Base-by-base conservation (phyloP, 2,888 invertebrate species). In the Dicycla oo region DNA sequence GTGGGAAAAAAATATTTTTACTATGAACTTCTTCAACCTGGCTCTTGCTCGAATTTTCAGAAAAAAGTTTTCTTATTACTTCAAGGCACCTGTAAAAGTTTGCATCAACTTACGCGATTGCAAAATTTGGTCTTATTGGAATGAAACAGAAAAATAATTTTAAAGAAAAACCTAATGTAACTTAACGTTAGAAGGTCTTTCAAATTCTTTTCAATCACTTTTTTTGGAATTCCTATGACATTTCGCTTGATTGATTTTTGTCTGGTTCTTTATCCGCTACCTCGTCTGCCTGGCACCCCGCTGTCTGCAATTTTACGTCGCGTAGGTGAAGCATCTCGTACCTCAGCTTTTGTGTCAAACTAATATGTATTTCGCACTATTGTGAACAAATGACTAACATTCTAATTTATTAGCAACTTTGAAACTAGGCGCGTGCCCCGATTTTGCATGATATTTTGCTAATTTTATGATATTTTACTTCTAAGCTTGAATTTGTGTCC, bases 351-450 rank as follows among this genome's bases (percentile, higher is more conserved):
- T 63, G 49, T 65, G 40, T 63, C 54, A 63, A 47, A 80, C 54
- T 75, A 75, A 75, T 69, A n/a, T n/a, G n/a, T n/a, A 79, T 69
- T 75, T 78, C 43, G 65, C 58, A 71, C 68, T 66, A 47, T 63
- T 57, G 57, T 56, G 34, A 69, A 71, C 66, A 69, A 71, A 60
- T 54, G 26, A 56, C 61, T 64, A 51, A 57, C 63, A 80, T 66
- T 72, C 23, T 80, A 53, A 62, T 51, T 57, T 58, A 77, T 69
- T 76, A 69, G 40, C 49, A n/a, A 67, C 34, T 40, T 51, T 40
- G 11, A 13, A 72, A 66, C 65, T 69, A 66, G 51, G n/a, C 18
- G 30, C 30, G 15, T 54, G 45, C 4, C 23, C 51, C 49, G 26
- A 15, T 62, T 49, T 45, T 23, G 26, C 11, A 10, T n/a, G 30